Evolutionary conservation across 2,888 invertebrate genomes (phyloP), one percentile per base, ranked within the genome.

Genomic region (Anarsia innoxiella): DNA sequence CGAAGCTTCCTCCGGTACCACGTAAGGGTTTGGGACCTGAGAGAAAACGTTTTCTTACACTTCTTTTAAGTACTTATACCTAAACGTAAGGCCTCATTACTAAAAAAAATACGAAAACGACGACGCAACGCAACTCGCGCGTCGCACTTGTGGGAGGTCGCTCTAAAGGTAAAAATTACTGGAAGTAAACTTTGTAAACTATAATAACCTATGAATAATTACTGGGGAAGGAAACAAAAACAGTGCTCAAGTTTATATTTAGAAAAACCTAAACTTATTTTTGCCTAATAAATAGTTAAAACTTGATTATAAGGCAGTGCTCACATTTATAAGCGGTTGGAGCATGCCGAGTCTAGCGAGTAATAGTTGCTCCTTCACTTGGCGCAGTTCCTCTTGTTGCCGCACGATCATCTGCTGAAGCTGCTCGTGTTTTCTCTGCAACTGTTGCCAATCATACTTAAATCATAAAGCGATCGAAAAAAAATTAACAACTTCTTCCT

Each of bases 351-450:
- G 91, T 56, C 93, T 88, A 0, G 94, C 93, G 68, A 95, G 89
- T 31, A 94, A 68, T 36, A 96, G 78, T 60, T 95, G 95, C 61
- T 95, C 94, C n/a, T 94, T 94, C 1, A 96, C 93, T 48, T 91
- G 87, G 28, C 93, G 86, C 47, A 96, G 72, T 67, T 96, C 95
- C 57, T 95, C 94, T 62, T 95, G 95, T 59, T 95, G 95, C 47
- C 92, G 89, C 35, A 91, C 88, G 42, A 96, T 95, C 59, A 94
- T 86, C 56, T 93, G 91, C 64, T 95, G 94, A 42, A 96, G 75
- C 61, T 95, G 92, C 45, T 93, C 93, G 59, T 95, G 95, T 59
- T 95, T 95, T 23, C 91, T 87, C 59, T 94, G 92, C 64, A 86
- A 71, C 74, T 93, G 91, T 54, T 89, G 91, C 78, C n/a, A n/a